A percentile compares a stretch with the other conserved stretches of the same genome.
These are phyloP conservation scores for Charanyca ferruginea DNA, from an alignment of 2,888 invertebrate species.

Conservation along the genomic window DNA sequence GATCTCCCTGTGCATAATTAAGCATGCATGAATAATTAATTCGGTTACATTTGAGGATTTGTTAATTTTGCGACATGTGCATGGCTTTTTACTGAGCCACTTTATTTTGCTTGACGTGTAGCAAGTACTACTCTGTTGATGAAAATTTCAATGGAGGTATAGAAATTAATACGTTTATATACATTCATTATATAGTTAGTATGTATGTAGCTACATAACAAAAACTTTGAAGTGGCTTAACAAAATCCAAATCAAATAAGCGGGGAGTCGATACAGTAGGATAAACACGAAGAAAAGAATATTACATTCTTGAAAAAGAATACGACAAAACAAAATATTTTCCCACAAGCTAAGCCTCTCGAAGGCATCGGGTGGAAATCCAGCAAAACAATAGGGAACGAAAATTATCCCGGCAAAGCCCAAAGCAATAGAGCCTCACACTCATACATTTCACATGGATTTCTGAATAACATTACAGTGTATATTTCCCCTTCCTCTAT, in stretches of 20 bases:
- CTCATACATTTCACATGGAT: conserved; percentile 68
- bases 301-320: conserved; percentile 50
- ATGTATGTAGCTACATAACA: background rate
- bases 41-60: conserved; percentile 36
- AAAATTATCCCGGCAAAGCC: conserved; percentile 73
- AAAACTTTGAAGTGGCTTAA: background rate
- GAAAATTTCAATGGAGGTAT: background rate
- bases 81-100: conserved; percentile 11
- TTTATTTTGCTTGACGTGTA: conserved; percentile 10
- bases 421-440: conserved; percentile 65
- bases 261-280: conserved; percentile 5
- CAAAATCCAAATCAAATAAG: conserved; percentile 28
- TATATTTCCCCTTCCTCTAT: conserved; percentile 44
- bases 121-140: background rate
- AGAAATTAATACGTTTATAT: background rate
- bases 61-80: conserved; percentile 34
- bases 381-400: conserved; percentile 70
- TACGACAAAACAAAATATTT: conserved; percentile 64
- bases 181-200: background rate
- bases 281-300: conserved; percentile 39
- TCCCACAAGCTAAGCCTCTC: conserved; percentile 67
- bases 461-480: conserved; percentile 66
- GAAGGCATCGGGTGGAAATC: conserved; percentile 68
- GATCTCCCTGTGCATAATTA: conserved; percentile 64
- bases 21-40: conserved; percentile 61